Base-by-base conservation (phyloP, 2,113 vertebrate species). In the Aleadryas rufinucha region DNA sequence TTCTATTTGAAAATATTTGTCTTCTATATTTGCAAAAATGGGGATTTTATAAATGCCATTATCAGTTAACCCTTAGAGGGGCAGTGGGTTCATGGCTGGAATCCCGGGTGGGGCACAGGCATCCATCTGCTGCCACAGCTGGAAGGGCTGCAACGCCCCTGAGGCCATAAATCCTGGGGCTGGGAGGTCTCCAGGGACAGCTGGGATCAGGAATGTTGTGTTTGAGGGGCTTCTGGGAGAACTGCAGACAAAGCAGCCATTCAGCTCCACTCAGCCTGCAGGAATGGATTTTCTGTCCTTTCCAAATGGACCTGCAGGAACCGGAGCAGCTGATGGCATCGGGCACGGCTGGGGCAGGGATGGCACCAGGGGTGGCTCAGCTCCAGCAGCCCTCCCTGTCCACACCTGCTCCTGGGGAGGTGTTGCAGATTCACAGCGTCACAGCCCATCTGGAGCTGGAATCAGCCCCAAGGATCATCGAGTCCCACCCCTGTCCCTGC, bases 31-130 rank as follows among this genome's bases (percentile, higher is more conserved):
- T 66, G 52, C 18, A 61, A 20, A 45, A 65, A 53, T 19, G 24
- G 20, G 47, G 45, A 19, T 82, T 44, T 75, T 4, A 49, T 49
- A 53, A 78, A 68, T 39, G 7, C 11, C 59, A 23, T 13, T 45
- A 10, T 26, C 42, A 72, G 31, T 49, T 35, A 41, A 45, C 35
- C 64, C 59, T 37, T 26, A 7, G 39, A 56, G 72, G 41, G 5
- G 49, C 33, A 39, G 54, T 12, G 11, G 11, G 35, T 10, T 41
- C 14, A 13, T 4, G 44, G 49, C 74, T n/a, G 30, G 61, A 65
- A 24, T 18, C 71, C 31, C 35, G 20, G 6, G 2, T 1, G 42
- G 45, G n/a, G 50, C 31, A 2, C 3, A 6, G 1, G 14, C 33
- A 12, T 8, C 70, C 42, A 8, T 3, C 28, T 49, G 45, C 74